Evolutionary conservation across 2,113 vertebrate species (phyloP), one percentile per base, ranked within the genome.

Genomic region (Sylvilagus bachmani): DNA sequence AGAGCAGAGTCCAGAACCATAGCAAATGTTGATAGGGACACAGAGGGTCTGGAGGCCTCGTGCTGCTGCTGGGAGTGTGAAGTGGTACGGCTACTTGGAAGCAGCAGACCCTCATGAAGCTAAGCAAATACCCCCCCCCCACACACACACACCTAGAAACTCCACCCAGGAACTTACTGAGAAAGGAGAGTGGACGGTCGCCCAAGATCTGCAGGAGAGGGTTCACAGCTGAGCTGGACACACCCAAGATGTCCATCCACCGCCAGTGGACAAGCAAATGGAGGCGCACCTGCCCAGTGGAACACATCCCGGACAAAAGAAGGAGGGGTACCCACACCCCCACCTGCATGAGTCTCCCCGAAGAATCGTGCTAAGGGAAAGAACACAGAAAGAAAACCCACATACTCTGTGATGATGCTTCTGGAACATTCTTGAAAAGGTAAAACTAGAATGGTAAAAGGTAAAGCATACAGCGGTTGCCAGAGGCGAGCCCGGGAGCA

Each of bases 291-390:
- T 55, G 17, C 24, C 5, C 11, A 33, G 10, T 69, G 6, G 53
- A 62, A 22, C 9, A 6, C 4, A 8, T 6, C 29, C 82, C 58
- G 27, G 10, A n/a, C 22, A 25, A 51, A 86, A 2, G 6, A 86
- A 12, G 31, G 21, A 7, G 5, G 44, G n/a, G 5, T 11, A 24
- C 5, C 16, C 5, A 5, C 0, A 27, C 17, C 14, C 3, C 4
- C 5, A 5, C 11, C 27, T 0, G 6, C 27, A 25, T 9, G 62
- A 49, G 31, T 27, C 71, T 74, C 55, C 17, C 55, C 6, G 1
- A 78, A 33, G 86, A 33, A 25, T 14, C n/a, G 16, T 8, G 16
- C 33, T 14, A 29, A 70, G 36, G 22, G 44, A 77, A 89, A 61
- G 33, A 87, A 91, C 14, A 74, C 61, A 38, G 55, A 49, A 58